Evolutionary conservation across 2,797 vertebrate genomes (phyloP).

Genomic region (Hemitrygon akajei): DNA sequence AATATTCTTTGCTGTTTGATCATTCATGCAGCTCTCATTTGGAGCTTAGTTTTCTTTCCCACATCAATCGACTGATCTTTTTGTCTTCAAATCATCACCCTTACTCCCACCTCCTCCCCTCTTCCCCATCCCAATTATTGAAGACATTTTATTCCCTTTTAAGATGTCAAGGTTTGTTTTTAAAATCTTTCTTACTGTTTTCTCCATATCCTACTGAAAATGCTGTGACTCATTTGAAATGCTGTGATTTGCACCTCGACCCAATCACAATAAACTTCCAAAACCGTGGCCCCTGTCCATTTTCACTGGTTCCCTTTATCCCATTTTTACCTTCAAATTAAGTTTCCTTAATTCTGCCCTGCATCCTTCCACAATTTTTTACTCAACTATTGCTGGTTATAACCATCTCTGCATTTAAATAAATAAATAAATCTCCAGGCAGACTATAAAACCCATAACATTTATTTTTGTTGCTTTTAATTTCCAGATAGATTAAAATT

Average conservation of each 20-base stretch:
- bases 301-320: not conserved
- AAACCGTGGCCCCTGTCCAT: not conserved
- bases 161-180: not conserved
- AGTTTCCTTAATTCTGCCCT: not conserved
- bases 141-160: not conserved
- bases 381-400: too few relatives aligned
- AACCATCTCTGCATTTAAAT: too few relatives aligned
- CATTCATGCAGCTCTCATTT: not conserved
- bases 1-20: not conserved
- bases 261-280: not conserved
- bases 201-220: not conserved
- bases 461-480: too few relatives aligned
- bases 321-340: not conserved
- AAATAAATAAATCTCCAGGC: too few relatives aligned
- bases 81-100: not conserved
- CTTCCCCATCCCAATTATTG: too few relatives aligned
- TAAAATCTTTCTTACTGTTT: too few relatives aligned
- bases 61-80: not conserved
- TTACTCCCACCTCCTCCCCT: too few relatives aligned
- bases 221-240: not conserved
- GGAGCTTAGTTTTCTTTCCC: not conserved
- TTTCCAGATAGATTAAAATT: too few relatives aligned
- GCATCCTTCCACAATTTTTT: not conserved
- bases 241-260: not conserved
- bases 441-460: too few relatives aligned